Base-by-base conservation (phyloP, 2,113 vertebrate species). In the Megaceryle maxima region DNA sequence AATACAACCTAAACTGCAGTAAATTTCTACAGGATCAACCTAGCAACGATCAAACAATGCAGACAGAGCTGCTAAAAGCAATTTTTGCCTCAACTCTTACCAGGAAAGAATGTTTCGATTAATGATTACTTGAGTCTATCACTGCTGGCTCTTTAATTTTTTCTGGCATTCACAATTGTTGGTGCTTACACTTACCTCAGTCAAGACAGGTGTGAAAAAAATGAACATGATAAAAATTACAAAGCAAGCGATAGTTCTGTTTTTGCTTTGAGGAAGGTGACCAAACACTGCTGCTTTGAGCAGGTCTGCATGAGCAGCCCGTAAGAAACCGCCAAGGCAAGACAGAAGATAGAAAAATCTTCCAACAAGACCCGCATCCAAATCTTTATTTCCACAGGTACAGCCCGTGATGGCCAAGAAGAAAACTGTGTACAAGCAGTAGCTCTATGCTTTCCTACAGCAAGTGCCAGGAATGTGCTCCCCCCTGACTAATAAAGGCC, bases 401-500 rank as follows among this genome's bases (percentile, higher is more conserved):
- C 14, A 90, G 51, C 28, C 69, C 2, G 5, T 29, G 76, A 77
- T 39, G 85, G 39, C 70, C 78, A 53, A 4, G 22, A 20, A 92
- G 92, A 96, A 87, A 87, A 60, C 81, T 14, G 33, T 51, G 60
- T 59, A 77, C 53, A 55, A 50, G 90, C 73, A 80, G 89, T 55
- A 95, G 91, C 67, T 69, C 33, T 80, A 83, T 50, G 50, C 37
- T 87, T 95, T 83, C 51, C 29, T 29, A 51, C 21, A 84, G 83
- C 37, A 78, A 94, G 70, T 56, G 77, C 94, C 91, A 97, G 95
- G 96, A 96, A 94, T 94, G 96, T 88, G 81, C 77, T 95, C 89
- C 66, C 83, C 93, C 63, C 95, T 60, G 92, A 94, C 92, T 96
- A 95, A 97, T 96, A 97, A 92, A 85, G 97, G 88, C 97, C 98